Evolutionary conservation across 2,113 vertebrate genomes (phyloP).

Genomic region (Coreoperca whiteheadi): DNA sequence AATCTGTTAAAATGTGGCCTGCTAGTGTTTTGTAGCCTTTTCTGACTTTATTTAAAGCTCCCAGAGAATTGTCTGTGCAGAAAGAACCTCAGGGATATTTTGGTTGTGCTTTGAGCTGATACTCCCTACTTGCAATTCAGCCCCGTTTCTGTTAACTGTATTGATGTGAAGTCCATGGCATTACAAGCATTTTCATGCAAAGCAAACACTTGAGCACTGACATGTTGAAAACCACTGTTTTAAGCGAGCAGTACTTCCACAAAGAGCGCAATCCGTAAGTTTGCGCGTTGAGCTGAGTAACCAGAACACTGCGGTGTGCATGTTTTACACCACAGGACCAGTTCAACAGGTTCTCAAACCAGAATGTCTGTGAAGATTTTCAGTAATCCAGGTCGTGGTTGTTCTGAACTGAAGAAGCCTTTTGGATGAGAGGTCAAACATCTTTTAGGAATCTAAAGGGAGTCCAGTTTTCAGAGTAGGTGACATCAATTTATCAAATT

Average conservation of each 20-base stretch:
- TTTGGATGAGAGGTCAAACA: not conserved
- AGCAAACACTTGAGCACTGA: not conserved
- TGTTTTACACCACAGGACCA: not conserved
- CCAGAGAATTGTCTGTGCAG: too few species aligned
- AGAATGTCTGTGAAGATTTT: not conserved
- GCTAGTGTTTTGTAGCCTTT: too few species aligned
- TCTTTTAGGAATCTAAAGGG: not conserved
- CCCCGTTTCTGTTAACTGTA: not conserved
- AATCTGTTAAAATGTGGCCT: too few species aligned
- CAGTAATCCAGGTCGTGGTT: not conserved
- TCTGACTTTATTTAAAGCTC: too few species aligned
- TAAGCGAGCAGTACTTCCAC: not conserved
- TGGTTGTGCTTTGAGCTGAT: not conserved
- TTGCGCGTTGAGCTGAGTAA: not conserved
- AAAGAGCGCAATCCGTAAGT: not conserved
- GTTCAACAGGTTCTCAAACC: slow-evolving; percentile 23
- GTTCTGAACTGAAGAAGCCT: not conserved
- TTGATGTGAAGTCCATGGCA: not conserved
- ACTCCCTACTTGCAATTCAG: not conserved
- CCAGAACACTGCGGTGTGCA: not conserved
- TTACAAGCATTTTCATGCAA: not conserved
- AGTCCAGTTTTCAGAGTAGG: slow-evolving; percentile 88
- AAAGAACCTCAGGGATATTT: not conserved
- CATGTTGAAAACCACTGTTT: not conserved
- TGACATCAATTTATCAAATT: slow-evolving; percentile 38